Percentiles rank a stretch among this genome's conserved stretches.
These are phyloP conservation scores for Malachius bipustulatus DNA, from an alignment of 2,888 invertebrate genomes.

Conservation along the genomic window DNA sequence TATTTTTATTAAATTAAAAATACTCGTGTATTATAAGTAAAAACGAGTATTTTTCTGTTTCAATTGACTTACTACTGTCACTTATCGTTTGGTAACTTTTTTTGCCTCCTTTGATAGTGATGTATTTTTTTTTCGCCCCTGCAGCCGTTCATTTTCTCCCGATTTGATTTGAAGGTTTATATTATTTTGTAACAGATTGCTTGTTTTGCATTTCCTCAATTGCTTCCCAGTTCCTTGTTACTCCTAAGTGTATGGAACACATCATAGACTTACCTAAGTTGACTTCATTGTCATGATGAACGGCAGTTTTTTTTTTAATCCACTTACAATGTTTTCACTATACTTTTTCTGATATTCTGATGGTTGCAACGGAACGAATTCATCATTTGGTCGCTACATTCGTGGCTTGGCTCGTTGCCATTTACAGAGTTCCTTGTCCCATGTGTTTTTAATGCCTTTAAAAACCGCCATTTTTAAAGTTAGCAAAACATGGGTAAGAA, in stretches of 20 bases:
- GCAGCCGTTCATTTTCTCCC: conserved; percentile 1
- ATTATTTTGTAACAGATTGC: conserved; percentile 10
- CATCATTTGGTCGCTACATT: conserved; percentile 5
- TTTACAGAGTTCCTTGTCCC: conserved; percentile 7
- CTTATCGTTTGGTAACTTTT: too few relatives aligned
- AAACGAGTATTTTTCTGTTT: too few relatives aligned
- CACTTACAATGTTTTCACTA: conserved; percentile 5
- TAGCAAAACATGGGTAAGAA: conserved; percentile 6
- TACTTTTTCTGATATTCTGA: conserved; percentile 6
- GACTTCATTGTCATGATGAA: conserved; percentile 1
- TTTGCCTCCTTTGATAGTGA: too few relatives aligned
- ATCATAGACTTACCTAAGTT: not conserved
- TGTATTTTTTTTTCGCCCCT: too few relatives aligned
- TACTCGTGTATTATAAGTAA: not conserved
- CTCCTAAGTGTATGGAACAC: not conserved
- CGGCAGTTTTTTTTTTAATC: not conserved
- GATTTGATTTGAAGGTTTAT: too few relatives aligned
- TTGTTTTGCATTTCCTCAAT: conserved; percentile 11
- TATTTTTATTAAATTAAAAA: not conserved
- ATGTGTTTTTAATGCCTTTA: conserved; percentile 3
- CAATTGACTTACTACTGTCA: too few relatives aligned
- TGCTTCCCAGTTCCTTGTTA: conserved; percentile 1
- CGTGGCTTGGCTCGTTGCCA: conserved; percentile 6
- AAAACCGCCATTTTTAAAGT: conserved; percentile 4
- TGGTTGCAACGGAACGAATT: conserved; percentile 5